phyloP scores from a whole-genome alignment of 30 jellyfish, hydroid and myxozoan species.

The Hydractinia symbiolongicarpus region DNA sequence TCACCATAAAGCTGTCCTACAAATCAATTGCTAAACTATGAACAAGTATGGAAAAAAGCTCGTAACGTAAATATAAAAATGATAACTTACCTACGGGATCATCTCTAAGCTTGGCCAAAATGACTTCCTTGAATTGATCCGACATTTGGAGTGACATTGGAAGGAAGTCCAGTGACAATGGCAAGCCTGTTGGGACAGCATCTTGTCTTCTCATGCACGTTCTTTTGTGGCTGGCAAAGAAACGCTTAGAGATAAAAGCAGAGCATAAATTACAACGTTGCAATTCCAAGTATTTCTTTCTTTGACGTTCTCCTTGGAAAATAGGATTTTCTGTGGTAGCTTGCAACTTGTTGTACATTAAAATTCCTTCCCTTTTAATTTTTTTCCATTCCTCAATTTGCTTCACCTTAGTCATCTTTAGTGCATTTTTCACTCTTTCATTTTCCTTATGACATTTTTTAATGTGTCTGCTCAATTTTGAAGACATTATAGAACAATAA shows the following conservation, averaged over 20 bases:
- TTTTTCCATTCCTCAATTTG: constrained; percentile 2
- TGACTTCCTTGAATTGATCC: neutral
- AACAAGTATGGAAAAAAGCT: no score
- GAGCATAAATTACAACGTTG: neutral
- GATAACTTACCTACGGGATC: constrained; percentile 4
- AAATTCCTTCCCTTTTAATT: constrained; percentile 15
- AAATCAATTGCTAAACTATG: no score
- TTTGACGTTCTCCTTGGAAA: constrained; percentile 3
- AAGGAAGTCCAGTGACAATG: neutral
- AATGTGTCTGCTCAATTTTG: constrained; percentile 14
- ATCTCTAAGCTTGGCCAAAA: constrained; percentile 1
- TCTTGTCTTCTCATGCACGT: neutral
- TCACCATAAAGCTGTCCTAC: no score
- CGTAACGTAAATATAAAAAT: no score
- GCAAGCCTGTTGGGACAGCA: neutral
- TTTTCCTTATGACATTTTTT: constrained; percentile 1
- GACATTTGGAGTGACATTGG: neutral
- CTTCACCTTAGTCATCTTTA: neutral
- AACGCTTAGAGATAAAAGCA: constrained; percentile 6
- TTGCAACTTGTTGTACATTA: neutral
- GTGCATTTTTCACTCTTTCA: constrained; percentile 5
- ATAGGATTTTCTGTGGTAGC: neutral
- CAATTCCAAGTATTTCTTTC: constrained; percentile 2
- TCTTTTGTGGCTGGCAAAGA: constrained; percentile 10
- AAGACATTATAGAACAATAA: constrained; percentile 7